Evolutionary conservation across 2,113 vertebrate species (phyloP).

Genomic region (Sula dactylatra): DNA sequence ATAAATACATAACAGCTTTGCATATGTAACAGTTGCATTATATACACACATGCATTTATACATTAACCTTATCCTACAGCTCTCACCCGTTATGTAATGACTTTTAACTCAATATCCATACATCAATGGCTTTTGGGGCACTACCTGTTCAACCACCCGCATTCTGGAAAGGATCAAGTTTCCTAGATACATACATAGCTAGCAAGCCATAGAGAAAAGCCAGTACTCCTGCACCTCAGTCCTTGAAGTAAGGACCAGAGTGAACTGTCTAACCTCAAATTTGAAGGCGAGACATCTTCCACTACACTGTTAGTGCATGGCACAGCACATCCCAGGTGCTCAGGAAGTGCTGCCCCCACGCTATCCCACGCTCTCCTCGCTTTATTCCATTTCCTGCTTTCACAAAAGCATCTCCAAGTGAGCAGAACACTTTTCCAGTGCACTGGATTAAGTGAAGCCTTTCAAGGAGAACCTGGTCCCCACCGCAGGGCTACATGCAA

Average conservation of each 20-base stretch:
- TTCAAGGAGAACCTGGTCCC: neutral
- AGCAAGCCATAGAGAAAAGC: neutral
- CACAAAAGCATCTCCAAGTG: neutral
- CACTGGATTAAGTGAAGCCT: neutral
- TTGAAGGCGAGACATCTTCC: neutral
- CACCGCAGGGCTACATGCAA: neutral
- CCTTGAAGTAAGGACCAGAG: neutral
- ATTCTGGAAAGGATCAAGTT: neutral
- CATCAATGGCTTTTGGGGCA: fast-evolving
- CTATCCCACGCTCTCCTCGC: neutral
- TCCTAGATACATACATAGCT: neutral
- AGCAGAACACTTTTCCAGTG: neutral
- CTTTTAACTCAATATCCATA: neutral
- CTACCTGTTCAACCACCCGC: neutral
- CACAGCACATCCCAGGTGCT: neutral
- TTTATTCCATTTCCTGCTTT: neutral
- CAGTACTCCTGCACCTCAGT: neutral
- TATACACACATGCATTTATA: fast-evolving
- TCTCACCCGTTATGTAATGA: neutral
- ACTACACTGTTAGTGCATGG: fast-evolving
- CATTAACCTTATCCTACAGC: neutral
- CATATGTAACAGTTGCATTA: no score
- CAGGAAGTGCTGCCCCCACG: fast-evolving
- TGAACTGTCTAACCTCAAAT: neutral
- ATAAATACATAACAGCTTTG: neutral